A percentile compares a stretch with the other conserved stretches of the same genome.
Evolutionary conservation across 2,797 vertebrate species (phyloP).

Genomic region (Clamator glandarius): DNA sequence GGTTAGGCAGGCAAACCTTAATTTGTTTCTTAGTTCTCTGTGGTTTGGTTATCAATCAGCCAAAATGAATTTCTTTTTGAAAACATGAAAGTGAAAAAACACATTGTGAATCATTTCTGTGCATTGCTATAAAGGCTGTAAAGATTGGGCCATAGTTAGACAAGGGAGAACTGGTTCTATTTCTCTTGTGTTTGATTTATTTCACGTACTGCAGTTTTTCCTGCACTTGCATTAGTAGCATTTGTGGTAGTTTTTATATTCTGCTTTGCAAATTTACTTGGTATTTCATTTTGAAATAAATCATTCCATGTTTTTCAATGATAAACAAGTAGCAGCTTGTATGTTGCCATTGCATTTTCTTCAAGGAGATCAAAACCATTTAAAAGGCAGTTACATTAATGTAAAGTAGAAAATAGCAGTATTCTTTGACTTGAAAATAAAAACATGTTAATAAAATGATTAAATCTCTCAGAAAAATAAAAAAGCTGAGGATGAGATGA

Average conservation of each 20-base stretch:
- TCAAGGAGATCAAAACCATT: neutral
- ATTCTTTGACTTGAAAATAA: constrained; percentile 9
- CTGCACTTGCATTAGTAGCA: neutral
- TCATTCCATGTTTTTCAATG: neutral
- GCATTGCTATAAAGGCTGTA: neutral
- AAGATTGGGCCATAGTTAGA: neutral
- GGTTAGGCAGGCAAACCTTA: neutral
- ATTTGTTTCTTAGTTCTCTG: neutral
- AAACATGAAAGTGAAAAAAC: neutral
- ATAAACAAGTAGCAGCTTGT: neutral
- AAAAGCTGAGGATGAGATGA: neutral
- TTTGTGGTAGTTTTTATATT: neutral
- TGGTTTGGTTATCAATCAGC: neutral
- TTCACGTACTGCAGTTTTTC: neutral
- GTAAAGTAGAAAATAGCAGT: constrained; percentile 21
- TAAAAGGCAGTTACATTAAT: neutral
- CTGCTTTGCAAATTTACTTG: neutral
- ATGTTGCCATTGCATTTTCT: neutral
- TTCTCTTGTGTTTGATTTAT: neutral
- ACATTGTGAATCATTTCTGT: neutral
- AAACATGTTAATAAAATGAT: neutral
- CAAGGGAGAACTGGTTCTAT: neutral
- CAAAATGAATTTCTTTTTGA: neutral
- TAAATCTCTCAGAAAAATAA: neutral
- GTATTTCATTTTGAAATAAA: neutral